Base-by-base conservation (phyloP, 2,113 vertebrate genomes). In the Zosterops pallidus region DNA sequence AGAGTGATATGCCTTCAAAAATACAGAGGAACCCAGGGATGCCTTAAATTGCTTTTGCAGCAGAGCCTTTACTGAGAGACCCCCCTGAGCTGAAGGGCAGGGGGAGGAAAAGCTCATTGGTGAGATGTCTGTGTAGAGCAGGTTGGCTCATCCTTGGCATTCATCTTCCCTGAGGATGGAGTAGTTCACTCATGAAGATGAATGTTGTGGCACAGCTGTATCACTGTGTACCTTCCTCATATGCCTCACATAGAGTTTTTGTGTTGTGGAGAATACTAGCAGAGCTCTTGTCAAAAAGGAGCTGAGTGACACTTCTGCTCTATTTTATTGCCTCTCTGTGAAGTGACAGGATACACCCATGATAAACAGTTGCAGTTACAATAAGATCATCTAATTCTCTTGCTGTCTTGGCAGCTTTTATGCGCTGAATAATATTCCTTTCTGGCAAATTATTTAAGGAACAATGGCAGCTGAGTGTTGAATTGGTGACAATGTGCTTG, bases 171-270 rank as follows among this genome's bases (percentile, higher is more conserved):
- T 53, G 15, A 75, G 83, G 95, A 90, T 41, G 68, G 68, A 92
- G 41, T 28, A 82, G 88, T 72, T 98, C 92, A 80, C 83, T 98
- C 96, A 94, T 86, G 81, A 97, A 97, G 97, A 97, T 72, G 92
- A 78, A 97, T 97, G 95, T 50, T 94, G 72, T 84, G 86, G 71
- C 60, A 64, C 91, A 55, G 74, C 74, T 71, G 83, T 74, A 94
- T 93, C 86, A 55, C 68, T 2, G 8, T 2, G 2, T 76, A 62
- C 75, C 90, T 94, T 95, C 81, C 83, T 50, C 8, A 15, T 47
- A 53, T 6, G 57, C 92, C 95, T 97, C 96, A 50, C 16, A 52
- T 39, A 74, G 89, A 96, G 49, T 83, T 95, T 86, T 94, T 91
- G 24, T 71, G 31, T 94, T 81, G 52, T 5, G 4, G 55, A 70